These are phyloP conservation scores for Tolypeutes matacus DNA, from an alignment of 2,797 vertebrate genomes.

Conservation along the genomic window DNA sequence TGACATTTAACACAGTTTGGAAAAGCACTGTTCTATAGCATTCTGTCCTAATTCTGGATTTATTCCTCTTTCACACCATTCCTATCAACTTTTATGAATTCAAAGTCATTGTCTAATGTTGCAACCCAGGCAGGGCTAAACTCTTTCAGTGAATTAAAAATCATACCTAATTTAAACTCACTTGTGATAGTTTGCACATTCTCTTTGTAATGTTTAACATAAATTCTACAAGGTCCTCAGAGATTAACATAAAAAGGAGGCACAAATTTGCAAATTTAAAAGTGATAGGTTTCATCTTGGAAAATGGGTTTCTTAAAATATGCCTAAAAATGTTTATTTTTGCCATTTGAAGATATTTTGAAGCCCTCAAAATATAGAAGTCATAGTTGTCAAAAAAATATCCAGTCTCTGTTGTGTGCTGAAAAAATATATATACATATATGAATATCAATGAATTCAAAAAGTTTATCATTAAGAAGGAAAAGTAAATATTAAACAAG, in stretches of 20 bases:
- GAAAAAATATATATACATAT: not conserved
- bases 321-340: not conserved
- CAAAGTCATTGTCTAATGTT: not conserved
- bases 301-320: not conserved
- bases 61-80: not conserved
- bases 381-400: not conserved
- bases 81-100: not conserved
- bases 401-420: not conserved
- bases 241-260: not conserved
- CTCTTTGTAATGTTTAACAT: not conserved
- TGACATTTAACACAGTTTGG: not conserved
- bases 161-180: not conserved
- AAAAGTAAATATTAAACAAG: constrained; percentile 8
- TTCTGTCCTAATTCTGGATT: not conserved
- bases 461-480: not conserved
- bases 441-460: not conserved
- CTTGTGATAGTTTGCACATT: not conserved
- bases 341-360: not conserved
- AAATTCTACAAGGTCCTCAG: not conserved
- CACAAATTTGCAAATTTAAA: not conserved
- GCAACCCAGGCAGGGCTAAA: not conserved
- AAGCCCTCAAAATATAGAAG: not conserved
- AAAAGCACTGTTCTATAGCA: not conserved
- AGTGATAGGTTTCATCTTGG: not conserved
- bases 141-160: not conserved